Evolutionary conservation across 2,113 vertebrate genomes (phyloP).

Genomic region (Sprattus sprattus): DNA sequence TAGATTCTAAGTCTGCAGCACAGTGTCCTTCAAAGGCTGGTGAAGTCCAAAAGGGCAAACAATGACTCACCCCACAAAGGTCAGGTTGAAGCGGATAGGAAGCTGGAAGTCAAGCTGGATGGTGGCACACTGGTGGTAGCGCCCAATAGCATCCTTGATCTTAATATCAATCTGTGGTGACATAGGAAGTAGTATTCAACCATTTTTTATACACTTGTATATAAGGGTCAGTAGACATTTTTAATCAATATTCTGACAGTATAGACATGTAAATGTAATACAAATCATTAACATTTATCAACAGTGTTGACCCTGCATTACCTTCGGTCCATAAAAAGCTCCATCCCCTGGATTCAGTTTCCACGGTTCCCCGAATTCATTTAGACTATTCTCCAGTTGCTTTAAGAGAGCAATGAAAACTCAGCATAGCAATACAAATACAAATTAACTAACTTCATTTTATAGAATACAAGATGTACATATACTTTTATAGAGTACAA

Average conservation of each 20-base stretch:
- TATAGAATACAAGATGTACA: background rate
- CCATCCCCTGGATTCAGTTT: constrained; percentile 87
- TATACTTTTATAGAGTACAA: background rate
- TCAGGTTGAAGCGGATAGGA: constrained; percentile 87
- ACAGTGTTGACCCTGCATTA: constrained; percentile 44
- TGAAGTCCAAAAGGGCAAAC: background rate
- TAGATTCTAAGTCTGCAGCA: background rate
- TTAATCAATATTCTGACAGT: background rate
- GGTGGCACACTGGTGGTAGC: constrained; percentile 93
- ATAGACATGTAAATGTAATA: background rate
- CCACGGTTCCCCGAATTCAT: constrained; percentile 89
- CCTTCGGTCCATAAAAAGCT: constrained; percentile 97
- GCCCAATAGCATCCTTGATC: constrained; percentile 91
- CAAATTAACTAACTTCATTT: background rate
- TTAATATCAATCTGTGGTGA: constrained; percentile 87
- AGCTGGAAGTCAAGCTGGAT: constrained; percentile 97
- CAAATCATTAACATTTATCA: background rate
- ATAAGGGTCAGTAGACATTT: no score
- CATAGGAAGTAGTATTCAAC: constrained; percentile 31
- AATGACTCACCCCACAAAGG: constrained; percentile 86
- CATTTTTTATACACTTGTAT: background rate
- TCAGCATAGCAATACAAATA: background rate
- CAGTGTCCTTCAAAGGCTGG: constrained; percentile 4
- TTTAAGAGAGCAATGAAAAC: constrained; percentile 49
- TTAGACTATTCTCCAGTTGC: constrained; percentile 91